Base-by-base conservation (phyloP, 2,888 invertebrate genomes). In the Pollenia angustigena region DNA sequence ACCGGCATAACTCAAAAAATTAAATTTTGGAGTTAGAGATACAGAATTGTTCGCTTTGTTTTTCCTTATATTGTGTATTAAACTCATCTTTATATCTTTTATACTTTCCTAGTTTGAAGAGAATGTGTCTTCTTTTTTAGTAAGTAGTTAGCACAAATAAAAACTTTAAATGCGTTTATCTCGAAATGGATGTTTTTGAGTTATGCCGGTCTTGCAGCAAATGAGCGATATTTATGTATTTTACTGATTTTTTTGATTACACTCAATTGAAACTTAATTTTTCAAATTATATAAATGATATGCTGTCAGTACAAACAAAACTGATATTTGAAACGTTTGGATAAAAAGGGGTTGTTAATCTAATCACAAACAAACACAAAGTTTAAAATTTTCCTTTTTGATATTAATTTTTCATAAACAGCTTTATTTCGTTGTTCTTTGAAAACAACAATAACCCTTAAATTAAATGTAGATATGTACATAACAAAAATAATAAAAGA, bases 281-380 rank as follows among this genome's bases (percentile, higher is more conserved):
- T 50, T 9, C 40, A 50, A 75, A 75, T 60, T 60, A 74, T 74
- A 50, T 60, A 40, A 74, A 74, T 16, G 46, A 50, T 46, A 60
- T 60, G 72, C 44, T 60, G 58, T 48, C 40, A 9, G 48, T 1
- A 7, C 46, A n/a, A 1, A 18, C 4, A 62, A 32, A 16, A 40
- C 7, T 54, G 50, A 40, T 52, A 18, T 52, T 7, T n/a, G 40
- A 40, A 10, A 52, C 50, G 42, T 42, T 40, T 42, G 40, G 1
- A 10, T 11, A 0, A 32, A 6, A 32, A 32, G 32, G 32, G 46
- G 48, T 0, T 6, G 32, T 6, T 52, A 52, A 32, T 64, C n/a
- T 32, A 58, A 44, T 6, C 12, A 12, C 42, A 42, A 2, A 44
- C 11, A 64, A 23, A 3, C 14, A 66, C 7, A 48, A 48, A 48